These are phyloP conservation scores for Silvanus unidentatus DNA, from an alignment of 2,888 invertebrate species.

Conservation along the genomic window DNA sequence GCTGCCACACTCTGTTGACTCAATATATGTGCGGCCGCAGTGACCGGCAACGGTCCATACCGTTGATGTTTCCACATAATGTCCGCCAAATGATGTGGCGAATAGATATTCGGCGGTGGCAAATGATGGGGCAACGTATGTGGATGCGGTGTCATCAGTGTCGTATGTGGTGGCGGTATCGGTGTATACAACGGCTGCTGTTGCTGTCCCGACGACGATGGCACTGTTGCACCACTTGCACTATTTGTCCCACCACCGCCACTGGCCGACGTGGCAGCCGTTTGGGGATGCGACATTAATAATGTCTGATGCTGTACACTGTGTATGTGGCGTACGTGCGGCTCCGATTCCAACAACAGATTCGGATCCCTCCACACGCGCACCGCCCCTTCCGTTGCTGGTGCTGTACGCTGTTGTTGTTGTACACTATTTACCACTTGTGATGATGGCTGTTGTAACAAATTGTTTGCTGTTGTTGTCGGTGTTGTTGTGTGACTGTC, in stretches of 20 bases:
- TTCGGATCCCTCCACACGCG: conserved; percentile 56
- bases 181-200: conserved; percentile 43
- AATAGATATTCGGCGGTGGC: conserved; percentile 29
- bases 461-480: conserved; percentile 18
- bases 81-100: conserved; percentile 43
- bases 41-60: conserved; percentile 32
- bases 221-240: conserved; percentile 33
- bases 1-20: conserved; percentile 35
- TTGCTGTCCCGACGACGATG: conserved; percentile 43
- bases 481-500: conserved; percentile 48
- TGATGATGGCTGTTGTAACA: background rate
- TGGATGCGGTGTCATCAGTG: conserved; percentile 37
- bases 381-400: conserved; percentile 33
- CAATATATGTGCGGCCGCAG: conserved; percentile 51
- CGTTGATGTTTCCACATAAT: conserved; percentile 58
- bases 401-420: conserved; percentile 1
- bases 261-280: conserved; percentile 41
- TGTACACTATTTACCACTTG: background rate
- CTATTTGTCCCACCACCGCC: conserved; percentile 44
- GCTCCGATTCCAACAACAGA: conserved; percentile 49
- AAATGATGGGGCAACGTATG: conserved; percentile 36
- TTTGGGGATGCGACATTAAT: conserved; percentile 54
- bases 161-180: conserved; percentile 43
- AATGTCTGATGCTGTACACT: conserved; percentile 47
- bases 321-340: conserved; percentile 55